These are phyloP conservation scores for Drosophila peninsularis DNA, from an alignment of 2,888 invertebrate genomes.

Conservation along the genomic window DNA sequence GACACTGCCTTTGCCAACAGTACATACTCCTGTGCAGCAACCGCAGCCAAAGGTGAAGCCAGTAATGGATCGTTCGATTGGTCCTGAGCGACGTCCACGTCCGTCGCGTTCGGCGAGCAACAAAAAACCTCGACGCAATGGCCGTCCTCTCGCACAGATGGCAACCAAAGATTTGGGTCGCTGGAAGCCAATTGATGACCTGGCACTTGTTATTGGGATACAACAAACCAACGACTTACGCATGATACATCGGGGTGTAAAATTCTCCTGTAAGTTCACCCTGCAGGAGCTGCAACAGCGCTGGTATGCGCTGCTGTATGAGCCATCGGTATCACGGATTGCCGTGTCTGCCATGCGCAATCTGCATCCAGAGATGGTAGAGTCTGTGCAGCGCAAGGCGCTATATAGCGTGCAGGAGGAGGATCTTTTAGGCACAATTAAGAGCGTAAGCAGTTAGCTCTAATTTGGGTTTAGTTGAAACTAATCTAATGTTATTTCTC, in stretches of 20 bases:
- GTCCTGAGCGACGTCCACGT: slow-evolving; percentile 66
- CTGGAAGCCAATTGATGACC: slow-evolving; percentile 99
- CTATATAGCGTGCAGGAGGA: slow-evolving; percentile 96
- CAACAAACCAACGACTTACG: slow-evolving; percentile 94
- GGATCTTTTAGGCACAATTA: slow-evolving; percentile 91
- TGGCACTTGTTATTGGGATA: slow-evolving; percentile 96
- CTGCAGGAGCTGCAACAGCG: slow-evolving; percentile 96
- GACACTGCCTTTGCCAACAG: slow-evolving; percentile 29
- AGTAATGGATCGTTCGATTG: slow-evolving; percentile 60
- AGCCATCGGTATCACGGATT: slow-evolving; percentile 95
- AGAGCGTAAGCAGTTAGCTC: slow-evolving; percentile 87
- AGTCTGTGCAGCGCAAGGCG: slow-evolving; percentile 94
- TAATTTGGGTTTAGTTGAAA: background rate
- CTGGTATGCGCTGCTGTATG: slow-evolving; percentile 98
- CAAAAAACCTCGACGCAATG: slow-evolving; percentile 65
- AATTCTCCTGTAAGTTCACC: slow-evolving; percentile 98
- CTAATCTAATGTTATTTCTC: background rate
- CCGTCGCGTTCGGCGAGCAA: slow-evolving; percentile 67
- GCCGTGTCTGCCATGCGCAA: slow-evolving; percentile 97
- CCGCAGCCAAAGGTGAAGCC: slow-evolving; percentile 45
- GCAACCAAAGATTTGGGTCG: slow-evolving; percentile 94
- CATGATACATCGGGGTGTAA: slow-evolving; percentile 94
- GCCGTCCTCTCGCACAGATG: slow-evolving; percentile 84
- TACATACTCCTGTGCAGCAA: slow-evolving; percentile 28
- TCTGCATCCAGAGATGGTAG: slow-evolving; percentile 95